Conservation (phyloP, 2,113 vertebrate species). For the Malurus elegans region DNA sequence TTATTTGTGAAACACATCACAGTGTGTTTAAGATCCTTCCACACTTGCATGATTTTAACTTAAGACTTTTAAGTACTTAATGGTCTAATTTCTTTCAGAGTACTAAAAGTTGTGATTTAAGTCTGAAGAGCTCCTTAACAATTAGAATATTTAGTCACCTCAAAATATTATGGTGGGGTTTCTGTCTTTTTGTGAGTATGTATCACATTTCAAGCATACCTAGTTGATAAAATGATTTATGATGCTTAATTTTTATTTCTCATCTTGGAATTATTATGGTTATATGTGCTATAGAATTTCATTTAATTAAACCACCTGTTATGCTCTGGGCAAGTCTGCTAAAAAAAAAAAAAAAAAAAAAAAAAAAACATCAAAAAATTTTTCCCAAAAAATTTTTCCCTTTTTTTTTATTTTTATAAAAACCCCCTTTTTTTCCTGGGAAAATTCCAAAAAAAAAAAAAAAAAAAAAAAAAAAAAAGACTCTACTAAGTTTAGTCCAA, state of each 20-base stretch:
- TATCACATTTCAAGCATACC: background rate
- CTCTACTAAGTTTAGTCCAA: background rate
- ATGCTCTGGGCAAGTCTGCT: background rate
- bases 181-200: background rate
- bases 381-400: too few species aligned
- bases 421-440: too few species aligned
- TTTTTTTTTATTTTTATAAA: too few species aligned
- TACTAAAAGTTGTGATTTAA: background rate
- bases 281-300: background rate
- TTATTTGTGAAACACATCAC: background rate
- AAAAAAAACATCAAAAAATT: too few species aligned
- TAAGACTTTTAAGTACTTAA: background rate
- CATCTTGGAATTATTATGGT: background rate
- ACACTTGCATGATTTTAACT: background rate
- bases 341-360: background rate
- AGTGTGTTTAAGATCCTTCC: background rate
- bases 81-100: background rate
- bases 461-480: background rate
- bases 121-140: background rate
- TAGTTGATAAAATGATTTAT: background rate
- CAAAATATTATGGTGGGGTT: background rate
- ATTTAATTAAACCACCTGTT: background rate
- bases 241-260: background rate
- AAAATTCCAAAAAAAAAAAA: background rate
- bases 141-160: background rate